phyloP scores from a whole-genome alignment of 2,113 vertebrate genomes.

The Lophotis ruficrista region DNA sequence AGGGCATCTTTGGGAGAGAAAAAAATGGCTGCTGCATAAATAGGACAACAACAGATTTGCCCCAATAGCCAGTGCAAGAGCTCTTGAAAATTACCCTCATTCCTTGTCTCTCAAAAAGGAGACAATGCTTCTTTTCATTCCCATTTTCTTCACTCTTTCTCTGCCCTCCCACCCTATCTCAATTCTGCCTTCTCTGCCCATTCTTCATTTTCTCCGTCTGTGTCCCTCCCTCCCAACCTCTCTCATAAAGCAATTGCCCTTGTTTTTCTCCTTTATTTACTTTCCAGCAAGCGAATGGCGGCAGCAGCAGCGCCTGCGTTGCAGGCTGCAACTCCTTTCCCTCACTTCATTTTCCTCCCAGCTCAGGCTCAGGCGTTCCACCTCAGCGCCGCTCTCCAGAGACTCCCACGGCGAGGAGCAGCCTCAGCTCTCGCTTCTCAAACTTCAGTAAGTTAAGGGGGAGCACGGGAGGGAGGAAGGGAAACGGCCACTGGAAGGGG shows the following conservation, averaged over 20 bases:
- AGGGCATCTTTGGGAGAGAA: not conserved
- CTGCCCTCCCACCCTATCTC: not conserved
- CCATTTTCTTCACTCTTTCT: not conserved
- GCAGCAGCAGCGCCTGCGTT: not conserved
- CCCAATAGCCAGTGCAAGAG: not conserved
- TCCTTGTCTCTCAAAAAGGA: not conserved
- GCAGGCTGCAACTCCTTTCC: not conserved
- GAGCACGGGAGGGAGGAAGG: not conserved
- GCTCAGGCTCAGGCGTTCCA: not conserved
- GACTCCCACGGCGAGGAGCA: conserved; percentile 33
- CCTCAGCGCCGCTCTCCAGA: conserved; percentile 31
- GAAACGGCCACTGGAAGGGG: not conserved
- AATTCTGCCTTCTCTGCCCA: not conserved
- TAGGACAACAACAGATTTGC: not conserved
- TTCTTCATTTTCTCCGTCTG: not conserved
- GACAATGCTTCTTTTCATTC: not conserved
- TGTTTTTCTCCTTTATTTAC: conserved; percentile 21
- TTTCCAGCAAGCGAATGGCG: accelerated
- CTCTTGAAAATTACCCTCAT: not conserved
- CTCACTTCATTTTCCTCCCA: conserved; percentile 21
- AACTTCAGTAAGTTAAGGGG: not conserved
- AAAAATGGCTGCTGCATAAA: not conserved
- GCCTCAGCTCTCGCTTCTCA: not conserved
- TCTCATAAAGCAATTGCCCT: conserved; percentile 11
- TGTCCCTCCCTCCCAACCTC: not conserved